phyloP scores from a whole-genome alignment of 2,888 invertebrate genomes.

The Acronicta leporina region DNA sequence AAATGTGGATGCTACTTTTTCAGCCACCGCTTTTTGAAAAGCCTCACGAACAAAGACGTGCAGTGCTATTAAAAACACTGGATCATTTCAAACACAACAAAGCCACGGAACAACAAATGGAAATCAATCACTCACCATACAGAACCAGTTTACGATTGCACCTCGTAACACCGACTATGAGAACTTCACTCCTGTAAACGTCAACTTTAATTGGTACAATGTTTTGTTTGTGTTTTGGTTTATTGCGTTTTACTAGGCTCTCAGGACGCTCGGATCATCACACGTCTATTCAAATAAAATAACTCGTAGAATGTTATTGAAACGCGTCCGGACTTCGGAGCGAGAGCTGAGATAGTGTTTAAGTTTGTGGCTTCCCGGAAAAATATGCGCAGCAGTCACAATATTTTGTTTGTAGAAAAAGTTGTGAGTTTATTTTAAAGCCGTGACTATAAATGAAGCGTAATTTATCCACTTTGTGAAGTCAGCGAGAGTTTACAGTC shows the following conservation, averaged over 20 bases:
- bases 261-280: constrained; percentile 14
- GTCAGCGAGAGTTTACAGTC: constrained; percentile 36
- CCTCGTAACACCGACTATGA: constrained; percentile 33
- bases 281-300: constrained; percentile 43
- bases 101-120: constrained; percentile 44
- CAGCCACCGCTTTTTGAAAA: constrained; percentile 51
- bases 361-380: constrained; percentile 33
- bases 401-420: constrained; percentile 32
- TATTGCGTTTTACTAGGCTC: constrained; percentile 31
- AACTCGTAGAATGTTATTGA: constrained; percentile 33
- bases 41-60: constrained; percentile 46
- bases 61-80: constrained; percentile 52
- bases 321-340: constrained; percentile 33
- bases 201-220: constrained; percentile 52
- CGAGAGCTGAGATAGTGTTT: constrained; percentile 32
- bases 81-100: constrained; percentile 54
- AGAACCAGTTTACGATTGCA: constrained; percentile 48
- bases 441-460: constrained; percentile 38
- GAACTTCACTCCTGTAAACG: constrained; percentile 50
- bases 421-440: constrained; percentile 44
- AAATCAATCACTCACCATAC: constrained; percentile 57
- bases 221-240: constrained; percentile 44
- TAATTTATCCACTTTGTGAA: constrained; percentile 48
- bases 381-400: constrained; percentile 17
- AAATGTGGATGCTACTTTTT: constrained; percentile 36